Evolutionary conservation across 2,888 invertebrate genomes (phyloP).

Genomic region (Sthenelais limicola): DNA sequence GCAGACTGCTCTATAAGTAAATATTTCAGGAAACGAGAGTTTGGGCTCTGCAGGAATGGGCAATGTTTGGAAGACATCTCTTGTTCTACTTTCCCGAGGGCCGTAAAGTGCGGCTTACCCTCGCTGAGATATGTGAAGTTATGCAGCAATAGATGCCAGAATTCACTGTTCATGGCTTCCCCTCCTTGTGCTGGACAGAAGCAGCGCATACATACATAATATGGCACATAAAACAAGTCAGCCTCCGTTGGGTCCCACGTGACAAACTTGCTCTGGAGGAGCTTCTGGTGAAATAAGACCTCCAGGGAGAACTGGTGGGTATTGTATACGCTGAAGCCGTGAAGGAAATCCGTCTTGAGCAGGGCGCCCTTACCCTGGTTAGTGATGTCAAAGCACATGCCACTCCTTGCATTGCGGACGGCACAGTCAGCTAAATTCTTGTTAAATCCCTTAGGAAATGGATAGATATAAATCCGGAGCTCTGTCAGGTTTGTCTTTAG

Average conservation of each 20-base stretch:
- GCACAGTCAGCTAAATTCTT: slow-evolving; percentile 38
- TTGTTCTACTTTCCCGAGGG: slow-evolving; percentile 59
- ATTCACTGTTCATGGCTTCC: slow-evolving; percentile 20
- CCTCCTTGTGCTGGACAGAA: slow-evolving; percentile 30
- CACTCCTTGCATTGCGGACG: slow-evolving; percentile 10
- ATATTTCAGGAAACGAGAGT: slow-evolving; percentile 53
- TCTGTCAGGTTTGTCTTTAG: slow-evolving; percentile 6
- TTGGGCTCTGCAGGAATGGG: slow-evolving; percentile 52
- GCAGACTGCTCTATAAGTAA: slow-evolving; percentile 60
- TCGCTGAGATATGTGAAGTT: slow-evolving; percentile 16
- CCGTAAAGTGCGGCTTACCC: slow-evolving; percentile 59
- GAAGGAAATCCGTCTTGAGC: slow-evolving; percentile 11
- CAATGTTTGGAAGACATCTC: slow-evolving; percentile 52
- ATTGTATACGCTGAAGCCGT: slow-evolving; percentile 23
- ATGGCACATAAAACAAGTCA: slow-evolving; percentile 59
- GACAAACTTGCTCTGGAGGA: slow-evolving; percentile 55
- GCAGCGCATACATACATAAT: slow-evolving; percentile 49
- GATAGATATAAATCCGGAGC: slow-evolving; percentile 42
- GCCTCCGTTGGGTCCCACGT: slow-evolving; percentile 55
- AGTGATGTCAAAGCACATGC: slow-evolving; percentile 34
- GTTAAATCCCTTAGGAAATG: slow-evolving; percentile 44
- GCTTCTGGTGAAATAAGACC: slow-evolving; percentile 56
- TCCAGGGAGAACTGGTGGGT: slow-evolving; percentile 56
- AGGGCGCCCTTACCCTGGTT: slow-evolving; percentile 38
- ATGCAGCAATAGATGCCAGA: slow-evolving; percentile 20